Conservation (phyloP, 2,797 vertebrate genomes). For the Xenopus petersii region DNA sequence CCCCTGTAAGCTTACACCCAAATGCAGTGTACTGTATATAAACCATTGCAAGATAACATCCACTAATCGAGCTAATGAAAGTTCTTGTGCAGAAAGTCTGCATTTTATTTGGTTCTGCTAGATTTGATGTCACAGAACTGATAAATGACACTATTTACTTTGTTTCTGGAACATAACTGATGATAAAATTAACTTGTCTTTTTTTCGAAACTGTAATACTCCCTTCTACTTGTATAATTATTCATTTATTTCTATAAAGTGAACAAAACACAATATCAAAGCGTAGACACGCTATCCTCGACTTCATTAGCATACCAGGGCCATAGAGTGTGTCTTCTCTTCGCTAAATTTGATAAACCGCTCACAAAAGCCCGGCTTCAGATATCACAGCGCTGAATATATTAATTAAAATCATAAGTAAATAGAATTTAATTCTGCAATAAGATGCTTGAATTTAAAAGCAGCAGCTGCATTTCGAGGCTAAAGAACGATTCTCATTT, state of each 20-base stretch:
- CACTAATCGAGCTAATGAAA: neutral
- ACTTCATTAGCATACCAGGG: slow-evolving; percentile 10
- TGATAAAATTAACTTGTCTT: slow-evolving; percentile 2
- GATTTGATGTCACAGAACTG: neutral
- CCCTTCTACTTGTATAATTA: slow-evolving; percentile 6
- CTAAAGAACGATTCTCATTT: slow-evolving; percentile 13
- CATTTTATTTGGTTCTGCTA: neutral
- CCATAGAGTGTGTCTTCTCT: slow-evolving; percentile 11
- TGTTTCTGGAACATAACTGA: slow-evolving; percentile 2
- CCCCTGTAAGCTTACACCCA: no score
- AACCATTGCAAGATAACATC: no score
- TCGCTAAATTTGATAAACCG: slow-evolving; percentile 11
- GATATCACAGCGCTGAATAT: slow-evolving; percentile 30
- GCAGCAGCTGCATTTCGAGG: slow-evolving; percentile 23
- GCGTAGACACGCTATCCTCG: neutral
- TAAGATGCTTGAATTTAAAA: slow-evolving; percentile 33
- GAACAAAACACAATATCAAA: neutral
- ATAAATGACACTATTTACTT: slow-evolving; percentile 1
- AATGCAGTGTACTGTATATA: no score
- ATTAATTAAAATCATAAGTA: slow-evolving; percentile 41
- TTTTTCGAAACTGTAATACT: neutral
- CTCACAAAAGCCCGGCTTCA: slow-evolving; percentile 4
- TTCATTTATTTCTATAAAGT: slow-evolving; percentile 10
- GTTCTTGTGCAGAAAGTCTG: neutral
- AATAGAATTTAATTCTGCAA: slow-evolving; percentile 35